Conservation (phyloP, 2,888 invertebrate species). For the Junonia oenone region DNA sequence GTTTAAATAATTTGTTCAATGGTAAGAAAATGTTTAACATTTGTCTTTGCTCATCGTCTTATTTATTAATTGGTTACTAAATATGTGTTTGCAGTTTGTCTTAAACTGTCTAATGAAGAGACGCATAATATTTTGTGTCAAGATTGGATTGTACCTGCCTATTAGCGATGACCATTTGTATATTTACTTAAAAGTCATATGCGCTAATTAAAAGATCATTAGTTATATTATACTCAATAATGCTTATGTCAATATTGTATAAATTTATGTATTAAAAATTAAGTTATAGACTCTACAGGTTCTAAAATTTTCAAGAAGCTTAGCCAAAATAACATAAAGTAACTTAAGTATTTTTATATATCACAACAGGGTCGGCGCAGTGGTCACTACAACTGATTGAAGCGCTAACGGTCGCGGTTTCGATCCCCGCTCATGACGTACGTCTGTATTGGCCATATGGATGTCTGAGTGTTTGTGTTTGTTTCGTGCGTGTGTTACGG, state of each 20-base stretch:
- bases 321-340: too few species aligned
- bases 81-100: conserved; percentile 23
- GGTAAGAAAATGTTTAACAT: not conserved
- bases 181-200: not conserved
- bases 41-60: not conserved
- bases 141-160: not conserved
- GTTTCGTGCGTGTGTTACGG: too few species aligned
- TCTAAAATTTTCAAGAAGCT: too few species aligned
- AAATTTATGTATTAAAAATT: not conserved
- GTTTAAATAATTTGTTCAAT: not conserved
- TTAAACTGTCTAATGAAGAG: conserved; percentile 17
- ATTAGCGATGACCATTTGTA: not conserved
- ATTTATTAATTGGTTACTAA: not conserved
- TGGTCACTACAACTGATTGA: too few species aligned
- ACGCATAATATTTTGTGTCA: conserved; percentile 4
- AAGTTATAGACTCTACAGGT: not conserved
- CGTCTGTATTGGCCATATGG: too few species aligned
- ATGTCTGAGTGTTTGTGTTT: too few species aligned
- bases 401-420: too few species aligned
- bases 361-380: too few species aligned
- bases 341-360: too few species aligned
- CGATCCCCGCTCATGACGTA: too few species aligned
- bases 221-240: not conserved
- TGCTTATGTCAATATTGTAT: not conserved
- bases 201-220: conserved; percentile 9